Evolutionary conservation across 1,140 invertebrate species (phyloP).

Genomic region (Anastrepha ludens): DNA sequence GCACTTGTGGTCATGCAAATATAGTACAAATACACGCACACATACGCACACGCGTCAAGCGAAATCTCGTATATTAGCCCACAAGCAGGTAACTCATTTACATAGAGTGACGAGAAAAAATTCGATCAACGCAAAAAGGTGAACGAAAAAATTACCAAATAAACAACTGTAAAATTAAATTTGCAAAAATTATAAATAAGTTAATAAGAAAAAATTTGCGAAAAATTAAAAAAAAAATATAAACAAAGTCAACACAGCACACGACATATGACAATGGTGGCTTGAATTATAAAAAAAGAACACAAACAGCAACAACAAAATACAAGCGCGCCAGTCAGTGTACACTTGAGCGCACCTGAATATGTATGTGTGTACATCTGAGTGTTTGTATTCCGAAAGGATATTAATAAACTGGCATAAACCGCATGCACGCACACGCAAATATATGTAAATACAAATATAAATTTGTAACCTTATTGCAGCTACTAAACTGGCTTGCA

Average conservation of each 20-base stretch:
- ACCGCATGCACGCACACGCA: constrained; percentile 56
- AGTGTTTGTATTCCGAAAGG: constrained; percentile 63
- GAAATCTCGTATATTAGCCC: neutral
- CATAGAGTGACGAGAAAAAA: constrained; percentile 19
- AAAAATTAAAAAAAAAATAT: constrained; percentile 39
- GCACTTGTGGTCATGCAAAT: constrained; percentile 47
- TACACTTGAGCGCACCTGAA: constrained; percentile 73
- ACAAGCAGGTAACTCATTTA: constrained; percentile 28
- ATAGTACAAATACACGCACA: neutral
- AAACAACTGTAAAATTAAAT: constrained; percentile 55
- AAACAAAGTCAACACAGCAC: neutral
- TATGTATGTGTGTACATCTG: constrained; percentile 52
- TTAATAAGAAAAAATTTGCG: constrained; percentile 44
- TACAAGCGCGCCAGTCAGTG: constrained; percentile 65
- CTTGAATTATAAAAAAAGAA: neutral
- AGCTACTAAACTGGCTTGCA: no score
- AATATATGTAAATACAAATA: neutral
- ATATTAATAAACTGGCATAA: constrained; percentile 73
- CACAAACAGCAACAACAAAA: neutral
- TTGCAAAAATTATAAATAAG: constrained; percentile 27
- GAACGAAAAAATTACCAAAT: constrained; percentile 57
- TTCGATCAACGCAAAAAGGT: neutral
- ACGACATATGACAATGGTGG: neutral
- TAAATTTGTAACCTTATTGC: neutral
- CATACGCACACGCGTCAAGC: neutral